Evolutionary conservation across 1,140 invertebrate species (phyloP).

Genomic region (Aphaenogaster ashmeadi): DNA sequence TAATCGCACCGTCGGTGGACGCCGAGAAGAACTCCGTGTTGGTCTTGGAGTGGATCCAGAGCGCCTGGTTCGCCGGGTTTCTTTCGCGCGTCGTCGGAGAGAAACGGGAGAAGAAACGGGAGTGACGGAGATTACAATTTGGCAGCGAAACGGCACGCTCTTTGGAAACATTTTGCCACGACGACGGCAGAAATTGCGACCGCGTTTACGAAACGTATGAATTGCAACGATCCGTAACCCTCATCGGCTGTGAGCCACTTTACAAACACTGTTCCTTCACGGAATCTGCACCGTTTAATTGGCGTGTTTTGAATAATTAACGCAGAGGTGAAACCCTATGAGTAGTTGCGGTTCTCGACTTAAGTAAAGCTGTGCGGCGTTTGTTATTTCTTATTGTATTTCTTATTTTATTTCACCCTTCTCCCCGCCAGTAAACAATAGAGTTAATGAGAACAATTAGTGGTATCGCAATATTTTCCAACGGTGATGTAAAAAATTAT

Average conservation of each 20-base stretch:
- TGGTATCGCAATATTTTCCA: neutral
- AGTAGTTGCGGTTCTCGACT: neutral
- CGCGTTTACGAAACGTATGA: constrained; percentile 19
- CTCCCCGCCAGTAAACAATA: neutral
- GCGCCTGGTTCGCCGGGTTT: constrained; percentile 91
- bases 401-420: neutral
- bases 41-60: constrained; percentile 94
- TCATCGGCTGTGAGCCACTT: neutral
- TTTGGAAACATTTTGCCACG: constrained; percentile 28
- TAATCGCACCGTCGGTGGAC: constrained; percentile 94
- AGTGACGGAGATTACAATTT: constrained; percentile 38
- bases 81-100: constrained; percentile 71
- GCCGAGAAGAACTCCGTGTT: constrained; percentile 95
- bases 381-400: neutral
- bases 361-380: neutral
- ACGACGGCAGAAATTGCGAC: constrained; percentile 18
- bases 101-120: constrained; percentile 32
- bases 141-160: constrained; percentile 26
- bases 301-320: constrained; percentile 25
- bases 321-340: neutral
- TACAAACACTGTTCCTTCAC: neutral
- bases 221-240: neutral
- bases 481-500: neutral
- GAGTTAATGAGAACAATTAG: neutral
- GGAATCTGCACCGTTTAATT: constrained; percentile 27